These are phyloP conservation scores for Mactra quadrangularis DNA, from an alignment of 1,140 invertebrate genomes.

Conservation along the genomic window DNA sequence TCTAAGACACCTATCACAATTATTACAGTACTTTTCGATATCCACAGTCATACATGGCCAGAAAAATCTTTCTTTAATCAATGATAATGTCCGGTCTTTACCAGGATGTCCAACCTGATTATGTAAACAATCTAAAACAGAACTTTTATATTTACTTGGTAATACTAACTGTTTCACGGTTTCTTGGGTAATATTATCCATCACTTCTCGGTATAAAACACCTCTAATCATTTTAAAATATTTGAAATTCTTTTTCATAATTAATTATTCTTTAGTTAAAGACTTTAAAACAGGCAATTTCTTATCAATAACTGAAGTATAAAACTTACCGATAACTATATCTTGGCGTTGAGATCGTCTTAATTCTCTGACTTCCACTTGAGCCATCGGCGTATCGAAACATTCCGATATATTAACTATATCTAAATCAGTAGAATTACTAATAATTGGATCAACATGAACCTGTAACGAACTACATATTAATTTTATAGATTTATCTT, in stretches of 20 bases:
- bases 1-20: slow-evolving; percentile 20
- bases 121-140: background rate
- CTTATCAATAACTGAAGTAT: background rate
- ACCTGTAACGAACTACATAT: no score
- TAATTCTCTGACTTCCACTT: background rate
- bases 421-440: no score
- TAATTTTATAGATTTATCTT: no score
- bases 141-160: background rate
- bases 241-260: slow-evolving; percentile 7
- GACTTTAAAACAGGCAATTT: background rate
- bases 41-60: slow-evolving; percentile 16
- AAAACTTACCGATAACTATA: background rate
- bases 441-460: no score
- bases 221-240: background rate
- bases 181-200: background rate
- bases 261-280: background rate
- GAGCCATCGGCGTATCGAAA: no score
- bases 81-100: slow-evolving; percentile 4
- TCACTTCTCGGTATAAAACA: slow-evolving; percentile 13
- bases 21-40: background rate
- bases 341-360: background rate
- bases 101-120: slow-evolving; percentile 12
- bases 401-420: no score
- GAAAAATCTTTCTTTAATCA: slow-evolving; percentile 14
- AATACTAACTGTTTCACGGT: slow-evolving; percentile 26